Conservation (phyloP, 2,797 vertebrate species). For the Centropyge bicolor region DNA sequence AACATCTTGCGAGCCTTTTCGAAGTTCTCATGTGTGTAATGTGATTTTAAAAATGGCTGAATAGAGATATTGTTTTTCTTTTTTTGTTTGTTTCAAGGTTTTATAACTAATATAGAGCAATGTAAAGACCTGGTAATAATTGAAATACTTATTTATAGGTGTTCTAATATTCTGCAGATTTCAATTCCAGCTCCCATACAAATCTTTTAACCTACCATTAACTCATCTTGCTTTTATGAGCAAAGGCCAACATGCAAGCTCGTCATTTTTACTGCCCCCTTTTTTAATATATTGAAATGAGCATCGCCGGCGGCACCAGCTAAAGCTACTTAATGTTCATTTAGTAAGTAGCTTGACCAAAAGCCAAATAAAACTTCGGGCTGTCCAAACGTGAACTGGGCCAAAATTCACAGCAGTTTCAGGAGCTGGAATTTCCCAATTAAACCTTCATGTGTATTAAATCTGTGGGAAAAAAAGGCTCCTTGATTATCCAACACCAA, state of each 20-base stretch:
- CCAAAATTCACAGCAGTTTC: too few species aligned
- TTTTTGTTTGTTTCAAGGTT: background rate
- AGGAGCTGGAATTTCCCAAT: too few species aligned
- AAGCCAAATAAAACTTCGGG: background rate
- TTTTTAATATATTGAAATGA: background rate
- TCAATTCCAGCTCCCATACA: background rate
- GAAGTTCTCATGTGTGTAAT: background rate
- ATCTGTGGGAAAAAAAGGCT: background rate
- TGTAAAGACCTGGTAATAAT: background rate
- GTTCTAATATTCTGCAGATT: background rate
- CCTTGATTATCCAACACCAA: background rate
- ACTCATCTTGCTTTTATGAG: background rate
- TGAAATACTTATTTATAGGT: background rate
- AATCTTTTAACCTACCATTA: background rate
- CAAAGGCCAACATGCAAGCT: background rate
- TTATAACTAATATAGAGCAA: too few species aligned
- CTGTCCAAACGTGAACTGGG: background rate
- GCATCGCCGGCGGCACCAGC: background rate
- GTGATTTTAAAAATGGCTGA: background rate
- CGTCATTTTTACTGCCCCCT: background rate
- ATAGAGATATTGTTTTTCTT: background rate
- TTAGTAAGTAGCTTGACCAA: background rate
- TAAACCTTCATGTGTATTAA: background rate
- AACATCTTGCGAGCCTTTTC: conserved; percentile 15
- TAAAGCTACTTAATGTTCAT: background rate